phyloP scores from a whole-genome alignment of 2,888 invertebrate genomes.

The Molorchus minor region DNA sequence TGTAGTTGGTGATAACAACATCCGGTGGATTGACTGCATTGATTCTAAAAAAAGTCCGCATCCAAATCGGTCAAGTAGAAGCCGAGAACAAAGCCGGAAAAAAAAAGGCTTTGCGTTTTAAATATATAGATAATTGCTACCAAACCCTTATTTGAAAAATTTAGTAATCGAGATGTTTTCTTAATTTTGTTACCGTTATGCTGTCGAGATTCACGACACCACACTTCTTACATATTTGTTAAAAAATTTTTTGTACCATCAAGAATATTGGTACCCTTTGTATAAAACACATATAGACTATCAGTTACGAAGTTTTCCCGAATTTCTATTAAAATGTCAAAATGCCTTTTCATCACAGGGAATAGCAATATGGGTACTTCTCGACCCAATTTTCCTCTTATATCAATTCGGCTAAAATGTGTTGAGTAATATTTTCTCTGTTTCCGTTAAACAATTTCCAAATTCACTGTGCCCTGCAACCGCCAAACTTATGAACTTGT shows the following conservation, averaged over 20 bases:
- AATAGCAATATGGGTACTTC: slow-evolving; percentile 31
- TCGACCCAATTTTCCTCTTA: slow-evolving; percentile 35
- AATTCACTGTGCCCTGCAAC: slow-evolving; percentile 27
- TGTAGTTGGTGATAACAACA: no score
- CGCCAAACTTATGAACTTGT: slow-evolving; percentile 25
- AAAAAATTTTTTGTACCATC: slow-evolving; percentile 34
- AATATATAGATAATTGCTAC: no score
- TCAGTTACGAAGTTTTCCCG: slow-evolving; percentile 37
- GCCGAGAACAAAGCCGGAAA: no score
- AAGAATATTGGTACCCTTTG: slow-evolving; percentile 5
- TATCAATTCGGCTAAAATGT: slow-evolving; percentile 27
- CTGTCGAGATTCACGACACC: slow-evolving; percentile 35
- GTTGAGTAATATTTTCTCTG: slow-evolving; percentile 35
- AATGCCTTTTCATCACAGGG: slow-evolving; percentile 33
- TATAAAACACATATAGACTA: slow-evolving; percentile 4
- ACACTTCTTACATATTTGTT: slow-evolving; percentile 37
- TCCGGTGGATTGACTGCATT: no score
- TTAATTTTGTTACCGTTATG: slow-evolving; percentile 37
- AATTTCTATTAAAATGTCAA: slow-evolving; percentile 31
- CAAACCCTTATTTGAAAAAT: slow-evolving; percentile 40
- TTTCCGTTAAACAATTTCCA: slow-evolving; percentile 34
- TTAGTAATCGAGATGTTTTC: slow-evolving; percentile 45
- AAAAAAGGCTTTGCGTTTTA: no score
- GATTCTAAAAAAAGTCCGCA: no score
- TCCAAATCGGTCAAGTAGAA: no score